phyloP scores from a whole-genome alignment of 1,140 invertebrate species.

The Drosophila tropicalis region DNA sequence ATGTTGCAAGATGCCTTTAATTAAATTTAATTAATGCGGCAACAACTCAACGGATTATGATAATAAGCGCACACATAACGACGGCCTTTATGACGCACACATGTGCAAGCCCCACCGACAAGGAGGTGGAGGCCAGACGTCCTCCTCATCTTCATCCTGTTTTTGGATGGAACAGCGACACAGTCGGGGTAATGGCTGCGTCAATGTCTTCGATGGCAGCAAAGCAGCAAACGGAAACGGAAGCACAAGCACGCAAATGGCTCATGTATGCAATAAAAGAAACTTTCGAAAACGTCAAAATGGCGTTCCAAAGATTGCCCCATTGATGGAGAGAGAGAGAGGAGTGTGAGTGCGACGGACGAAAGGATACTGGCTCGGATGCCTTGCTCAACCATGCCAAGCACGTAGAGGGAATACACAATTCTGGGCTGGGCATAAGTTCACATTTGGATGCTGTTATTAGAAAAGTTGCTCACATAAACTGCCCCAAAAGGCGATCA shows the following conservation, averaged over 20 bases:
- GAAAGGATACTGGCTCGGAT: conserved; percentile 14
- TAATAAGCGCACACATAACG: conserved; percentile 80
- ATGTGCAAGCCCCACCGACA: conserved; percentile 45
- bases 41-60: conserved; percentile 81
- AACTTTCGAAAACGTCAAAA: conserved; percentile 81
- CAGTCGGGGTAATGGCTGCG: conserved; percentile 65
- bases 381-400: conserved; percentile 48
- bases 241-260: conserved; percentile 75
- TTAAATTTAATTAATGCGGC: conserved; percentile 83
- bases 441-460: conserved; percentile 78
- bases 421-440: conserved; percentile 58
- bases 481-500: conserved; percentile 76
- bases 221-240: conserved; percentile 59
- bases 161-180: conserved; percentile 55
- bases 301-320: conserved; percentile 80
- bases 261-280: conserved; percentile 83
- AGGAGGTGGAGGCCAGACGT: conserved; percentile 49
- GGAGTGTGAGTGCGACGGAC: background rate
- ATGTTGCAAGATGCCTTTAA: conserved; percentile 81
- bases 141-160: conserved; percentile 35
- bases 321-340: conserved; percentile 49
- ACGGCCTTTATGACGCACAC: conserved; percentile 67
- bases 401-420: conserved; percentile 57
- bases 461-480: conserved; percentile 72
- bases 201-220: conserved; percentile 61